Base-by-base conservation (phyloP, 2,888 invertebrate species). In the Papilio elwesi region DNA sequence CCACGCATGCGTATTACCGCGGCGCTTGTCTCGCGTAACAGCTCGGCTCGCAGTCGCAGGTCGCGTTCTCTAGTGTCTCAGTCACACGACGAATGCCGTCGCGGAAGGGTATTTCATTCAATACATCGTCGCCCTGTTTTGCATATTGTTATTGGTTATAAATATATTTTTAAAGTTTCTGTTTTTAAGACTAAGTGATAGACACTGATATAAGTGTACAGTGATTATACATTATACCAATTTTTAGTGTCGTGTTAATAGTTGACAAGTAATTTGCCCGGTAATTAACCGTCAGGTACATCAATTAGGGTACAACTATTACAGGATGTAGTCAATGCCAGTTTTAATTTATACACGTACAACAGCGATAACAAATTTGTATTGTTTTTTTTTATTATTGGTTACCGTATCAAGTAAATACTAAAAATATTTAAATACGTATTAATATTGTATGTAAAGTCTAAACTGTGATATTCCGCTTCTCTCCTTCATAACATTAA, bases 1-100 rank as follows among this genome's bases (percentile, higher is more conserved):
- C 82, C 82, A 90, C 91, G 87, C 92, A 91, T 92, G 92, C 92
- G 92, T 89, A 87, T 87, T 86, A 85, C 81, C 86, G 84, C 84
- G 87, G 86, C 82, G 53, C 71, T 83, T 80, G 82, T 81, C 80
- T 82, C 82, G 80, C 80, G 80, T 80, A 26, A 80, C 80, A 78
- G 77, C 80, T 74, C 78, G 79, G 76, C 78, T 70, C 77, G 64
- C 68, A 16, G 64, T 51, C 59, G 57, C 64, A 9, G 43, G 43
- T 73, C 59, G 74, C 69, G 67, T 53, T 53, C 55, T 53, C 62
- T 72, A 68, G 70, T 68, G 53, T 68, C 71, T 75, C 73, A 71
- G 72, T 76, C 90, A 89, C 87, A 90, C 89, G 89, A 80, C 88
- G 87, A 83, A 86, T 79, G 78, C 84, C 89, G 87, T 77, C 79